Conservation (phyloP, 2,888 invertebrate genomes). For the Dendrolimus houi region DNA sequence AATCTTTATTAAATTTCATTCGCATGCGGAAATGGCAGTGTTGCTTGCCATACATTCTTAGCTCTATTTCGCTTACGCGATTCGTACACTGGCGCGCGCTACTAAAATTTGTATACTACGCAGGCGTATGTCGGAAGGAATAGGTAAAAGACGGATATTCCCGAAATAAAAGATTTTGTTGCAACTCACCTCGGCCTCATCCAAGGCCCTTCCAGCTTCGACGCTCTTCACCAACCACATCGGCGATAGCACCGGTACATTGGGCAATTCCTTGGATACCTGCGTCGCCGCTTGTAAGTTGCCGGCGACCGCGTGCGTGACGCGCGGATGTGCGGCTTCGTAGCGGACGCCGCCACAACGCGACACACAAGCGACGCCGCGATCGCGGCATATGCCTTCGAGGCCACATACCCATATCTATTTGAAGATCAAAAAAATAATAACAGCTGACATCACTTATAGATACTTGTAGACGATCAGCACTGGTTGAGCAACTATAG, state of each 20-base stretch:
- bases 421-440: not conserved
- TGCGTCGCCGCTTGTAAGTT: conserved; percentile 23
- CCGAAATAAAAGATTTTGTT: no score
- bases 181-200: conserved; percentile 38
- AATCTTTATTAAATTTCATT: no score
- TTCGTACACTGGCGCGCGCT: no score
- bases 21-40: no score
- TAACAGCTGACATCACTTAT: no score
- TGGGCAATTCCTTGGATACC: conserved; percentile 26
- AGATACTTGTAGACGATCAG: no score
- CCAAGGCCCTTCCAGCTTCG: conserved; percentile 44
- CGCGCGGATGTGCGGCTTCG: conserved; percentile 82
- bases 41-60: no score
- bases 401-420: conserved; percentile 60
- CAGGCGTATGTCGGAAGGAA: no score
- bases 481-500: no score
- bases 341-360: conserved; percentile 89
- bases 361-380: conserved; percentile 46
- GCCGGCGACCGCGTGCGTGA: conserved; percentile 87
- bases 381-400: conserved; percentile 50
- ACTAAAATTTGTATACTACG: no score
- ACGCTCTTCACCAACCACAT: conserved; percentile 88
- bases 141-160: no score
- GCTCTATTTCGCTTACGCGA: no score
- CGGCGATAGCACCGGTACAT: conserved; percentile 79